Evolutionary conservation across 2,888 invertebrate genomes (phyloP).

Genomic region (Melanostoma mellinum): DNA sequence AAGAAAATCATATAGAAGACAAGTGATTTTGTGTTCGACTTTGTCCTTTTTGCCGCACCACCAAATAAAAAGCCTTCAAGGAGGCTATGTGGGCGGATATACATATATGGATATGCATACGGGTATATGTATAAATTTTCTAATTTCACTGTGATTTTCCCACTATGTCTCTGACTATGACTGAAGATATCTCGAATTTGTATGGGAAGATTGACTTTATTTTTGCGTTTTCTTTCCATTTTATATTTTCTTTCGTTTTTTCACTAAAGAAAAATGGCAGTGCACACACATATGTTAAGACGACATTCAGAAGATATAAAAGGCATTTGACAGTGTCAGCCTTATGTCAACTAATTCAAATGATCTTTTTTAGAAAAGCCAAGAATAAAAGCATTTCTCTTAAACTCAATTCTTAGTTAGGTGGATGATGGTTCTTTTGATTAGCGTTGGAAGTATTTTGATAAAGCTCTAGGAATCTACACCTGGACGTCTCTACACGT

Average conservation of each 20-base stretch:
- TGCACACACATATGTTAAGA: conserved; percentile 10
- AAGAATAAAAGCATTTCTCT: too few relatives aligned
- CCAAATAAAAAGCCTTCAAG: conserved; percentile 25
- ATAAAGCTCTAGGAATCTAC: too few relatives aligned
- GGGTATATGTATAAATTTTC: conserved; percentile 2
- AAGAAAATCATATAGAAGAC: conserved; percentile 49
- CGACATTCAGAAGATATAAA: conserved; percentile 27
- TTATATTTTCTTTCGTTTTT: conserved; percentile 15
- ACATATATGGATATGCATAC: neutral
- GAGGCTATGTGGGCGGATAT: conserved; percentile 5
- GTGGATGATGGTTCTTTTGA: too few relatives aligned
- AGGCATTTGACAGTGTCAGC: conserved; percentile 20
- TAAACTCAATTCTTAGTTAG: too few relatives aligned
- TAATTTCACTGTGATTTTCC: conserved; percentile 16
- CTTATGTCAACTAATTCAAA: conserved; percentile 18
- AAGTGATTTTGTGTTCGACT: conserved; percentile 59
- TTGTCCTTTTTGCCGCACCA: conserved; percentile 10
- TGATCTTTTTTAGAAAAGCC: neutral
- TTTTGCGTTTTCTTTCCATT: neutral
- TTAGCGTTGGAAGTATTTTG: too few relatives aligned
- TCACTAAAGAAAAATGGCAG: neutral
- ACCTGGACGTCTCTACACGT: too few relatives aligned
- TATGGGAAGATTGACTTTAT: conserved; percentile 16
- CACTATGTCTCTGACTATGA: conserved; percentile 4
- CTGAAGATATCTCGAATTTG: neutral